Evolutionary conservation across 2,113 vertebrate genomes (phyloP), one percentile per base, ranked within the genome.

Genomic region (Reinhardtius hippoglossoides): DNA sequence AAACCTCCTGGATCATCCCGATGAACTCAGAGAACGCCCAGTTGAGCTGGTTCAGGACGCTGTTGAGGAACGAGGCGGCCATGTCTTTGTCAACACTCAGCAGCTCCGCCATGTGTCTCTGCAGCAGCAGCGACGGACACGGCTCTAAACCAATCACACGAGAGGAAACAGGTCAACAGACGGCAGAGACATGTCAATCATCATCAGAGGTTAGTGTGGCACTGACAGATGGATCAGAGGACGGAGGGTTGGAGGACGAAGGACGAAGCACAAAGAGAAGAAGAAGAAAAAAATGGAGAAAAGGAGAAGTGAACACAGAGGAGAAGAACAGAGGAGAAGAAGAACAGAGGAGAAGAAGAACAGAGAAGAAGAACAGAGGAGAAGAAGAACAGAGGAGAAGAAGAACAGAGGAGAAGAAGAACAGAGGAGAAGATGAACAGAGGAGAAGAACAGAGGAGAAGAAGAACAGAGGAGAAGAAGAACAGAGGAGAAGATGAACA

Each of bases 21-120:
- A 99, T 98, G 88, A 99, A 99, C 92, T 99, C 98, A 0, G 97
- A 99, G 92, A 99, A 99, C 5, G 98, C 98, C 98, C 98, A 99
- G 94, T 99, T 99, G 58, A 99, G 97, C 88, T 99, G 98, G 92
- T 99, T 99, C 60, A 99, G 96, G 90, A 99, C 97, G 0, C 98
- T 99, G 95, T 99, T 99, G 87, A 99, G 97, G 91, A 99, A 99
- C 79, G 97, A 97, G 80, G 98, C 97, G 0, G 97, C 98, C 95
- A 98, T 96, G 46, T 98, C 96, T 0, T 95, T 95, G 55, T 97
- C 97, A 2, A 93, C 79, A 24, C 94, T 94, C 58, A 99, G 96
- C 71, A 99, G 95, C 50, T 96, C 95, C 0, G 98, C 97, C 97
- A 99, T 99, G 92, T 99, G 97, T 79, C 84, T 96, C 95, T 99